Conservation (phyloP, 1,140 invertebrate species). For the Calliphora vicina region DNA sequence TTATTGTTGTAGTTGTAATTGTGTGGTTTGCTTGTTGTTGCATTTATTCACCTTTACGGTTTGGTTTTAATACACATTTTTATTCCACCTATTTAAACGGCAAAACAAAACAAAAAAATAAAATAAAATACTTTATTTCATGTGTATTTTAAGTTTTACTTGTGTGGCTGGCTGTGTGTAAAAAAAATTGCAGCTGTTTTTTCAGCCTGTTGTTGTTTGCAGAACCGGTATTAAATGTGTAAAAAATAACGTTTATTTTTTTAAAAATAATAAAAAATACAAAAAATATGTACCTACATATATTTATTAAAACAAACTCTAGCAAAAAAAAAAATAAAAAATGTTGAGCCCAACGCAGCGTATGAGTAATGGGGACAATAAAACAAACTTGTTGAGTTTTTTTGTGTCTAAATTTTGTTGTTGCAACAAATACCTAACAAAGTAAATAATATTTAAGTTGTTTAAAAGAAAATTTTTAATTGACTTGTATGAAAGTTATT, state of each 20-base stretch:
- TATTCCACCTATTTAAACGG: too few relatives aligned
- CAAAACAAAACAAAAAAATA: too few relatives aligned
- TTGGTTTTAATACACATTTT: background rate
- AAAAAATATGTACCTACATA: background rate
- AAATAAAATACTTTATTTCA: background rate
- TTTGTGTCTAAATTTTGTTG: too few relatives aligned
- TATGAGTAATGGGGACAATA: background rate
- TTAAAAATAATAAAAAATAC: background rate
- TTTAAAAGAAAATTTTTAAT: too few relatives aligned
- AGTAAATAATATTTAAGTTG: too few relatives aligned
- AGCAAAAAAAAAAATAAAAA: background rate
- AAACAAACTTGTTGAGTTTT: too few relatives aligned
- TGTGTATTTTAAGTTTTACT: background rate
- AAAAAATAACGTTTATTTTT: background rate
- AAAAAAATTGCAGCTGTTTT: conserved; percentile 1
- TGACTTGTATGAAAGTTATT: too few relatives aligned
- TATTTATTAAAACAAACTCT: too few relatives aligned
- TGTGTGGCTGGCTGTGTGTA: background rate
- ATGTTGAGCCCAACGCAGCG: background rate
- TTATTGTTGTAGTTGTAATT: background rate
- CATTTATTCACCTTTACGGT: background rate
- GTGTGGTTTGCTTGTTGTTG: background rate
- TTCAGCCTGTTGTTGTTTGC: too few relatives aligned
- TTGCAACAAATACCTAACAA: too few relatives aligned
- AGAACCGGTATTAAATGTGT: background rate